These are phyloP conservation scores for Hyposmocoma kahamanoa DNA, from an alignment of 1,140 invertebrate genomes.

Conservation along the genomic window DNA sequence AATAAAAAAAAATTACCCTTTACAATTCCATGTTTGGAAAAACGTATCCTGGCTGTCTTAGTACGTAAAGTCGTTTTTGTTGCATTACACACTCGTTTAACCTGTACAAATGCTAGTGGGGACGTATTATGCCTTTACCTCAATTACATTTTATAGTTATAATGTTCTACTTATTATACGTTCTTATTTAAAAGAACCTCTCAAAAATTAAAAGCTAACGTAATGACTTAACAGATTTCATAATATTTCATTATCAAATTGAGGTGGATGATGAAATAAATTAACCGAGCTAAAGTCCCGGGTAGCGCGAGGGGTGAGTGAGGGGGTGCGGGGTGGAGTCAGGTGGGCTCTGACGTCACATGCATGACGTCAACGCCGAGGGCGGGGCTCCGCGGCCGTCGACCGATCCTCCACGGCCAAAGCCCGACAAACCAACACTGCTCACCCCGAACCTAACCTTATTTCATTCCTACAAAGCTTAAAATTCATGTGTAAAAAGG, in stretches of 20 bases:
- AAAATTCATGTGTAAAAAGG: neutral
- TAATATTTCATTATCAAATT: constrained; percentile 1
- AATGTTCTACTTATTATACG: no score
- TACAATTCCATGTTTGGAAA: no score
- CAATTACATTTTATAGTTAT: no score
- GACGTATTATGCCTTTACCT: no score
- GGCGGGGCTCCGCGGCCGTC: constrained; percentile 43
- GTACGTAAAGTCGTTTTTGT: no score
- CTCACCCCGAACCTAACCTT: neutral
- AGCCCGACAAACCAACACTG: no score
- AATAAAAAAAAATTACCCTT: no score
- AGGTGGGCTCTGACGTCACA: constrained; percentile 49
- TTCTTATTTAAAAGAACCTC: no score
- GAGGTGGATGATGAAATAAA: constrained; percentile 14
- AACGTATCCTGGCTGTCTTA: no score
- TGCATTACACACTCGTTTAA: no score
- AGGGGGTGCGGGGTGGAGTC: constrained; percentile 24
- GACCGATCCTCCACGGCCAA: constrained; percentile 1
- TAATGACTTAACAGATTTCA: neutral
- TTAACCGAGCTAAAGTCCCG: constrained; percentile 14
- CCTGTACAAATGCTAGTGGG: no score
- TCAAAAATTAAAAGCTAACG: no score
- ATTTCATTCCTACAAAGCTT: neutral
- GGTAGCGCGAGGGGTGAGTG: constrained; percentile 10
- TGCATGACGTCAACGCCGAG: constrained; percentile 49